A percentile compares a stretch with the other conserved stretches of the same genome.
Evolutionary conservation across 2,113 vertebrate genomes (phyloP).

Genomic region (Gallinago media): DNA sequence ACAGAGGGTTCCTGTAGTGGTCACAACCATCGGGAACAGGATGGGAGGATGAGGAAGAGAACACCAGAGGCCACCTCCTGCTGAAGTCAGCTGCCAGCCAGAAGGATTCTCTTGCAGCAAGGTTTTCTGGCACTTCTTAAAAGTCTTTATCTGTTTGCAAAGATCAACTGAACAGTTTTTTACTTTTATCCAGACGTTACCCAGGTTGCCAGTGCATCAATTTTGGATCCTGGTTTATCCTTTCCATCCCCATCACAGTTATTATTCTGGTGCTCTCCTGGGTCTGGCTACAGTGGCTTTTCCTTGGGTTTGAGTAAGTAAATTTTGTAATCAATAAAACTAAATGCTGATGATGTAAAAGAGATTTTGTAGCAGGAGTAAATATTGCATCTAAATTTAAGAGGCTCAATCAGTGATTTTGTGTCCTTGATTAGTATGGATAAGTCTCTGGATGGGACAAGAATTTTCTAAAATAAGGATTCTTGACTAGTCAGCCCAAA

Average conservation of each 20-base stretch:
- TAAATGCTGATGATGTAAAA: not conserved
- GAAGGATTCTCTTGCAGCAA: not conserved
- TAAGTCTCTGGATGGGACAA: not conserved
- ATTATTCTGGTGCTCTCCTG: conserved; percentile 86
- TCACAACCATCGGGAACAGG: not conserved
- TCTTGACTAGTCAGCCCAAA: not conserved
- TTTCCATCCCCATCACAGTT: conserved; percentile 85
- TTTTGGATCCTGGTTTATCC: conserved; percentile 91
- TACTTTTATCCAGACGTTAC: conserved; percentile 80
- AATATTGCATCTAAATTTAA: not conserved
- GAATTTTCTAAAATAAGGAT: not conserved
- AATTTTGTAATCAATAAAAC: not conserved
- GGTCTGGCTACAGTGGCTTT: conserved; percentile 92
- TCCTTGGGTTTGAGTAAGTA: conserved; percentile 90
- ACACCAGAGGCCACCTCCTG: not conserved
- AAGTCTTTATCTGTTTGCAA: not conserved
- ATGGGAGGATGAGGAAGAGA: not conserved
- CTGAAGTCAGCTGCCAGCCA: not conserved
- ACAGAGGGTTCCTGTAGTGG: not conserved
- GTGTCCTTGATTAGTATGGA: rapidly evolving
- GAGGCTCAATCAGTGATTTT: not conserved
- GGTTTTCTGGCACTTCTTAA: not conserved
- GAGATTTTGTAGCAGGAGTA: not conserved
- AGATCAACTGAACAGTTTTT: not conserved
- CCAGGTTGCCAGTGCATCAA: conserved; percentile 85